phyloP scores from a whole-genome alignment of 1,140 invertebrate genomes.

The Rhyzopertha dominica region DNA sequence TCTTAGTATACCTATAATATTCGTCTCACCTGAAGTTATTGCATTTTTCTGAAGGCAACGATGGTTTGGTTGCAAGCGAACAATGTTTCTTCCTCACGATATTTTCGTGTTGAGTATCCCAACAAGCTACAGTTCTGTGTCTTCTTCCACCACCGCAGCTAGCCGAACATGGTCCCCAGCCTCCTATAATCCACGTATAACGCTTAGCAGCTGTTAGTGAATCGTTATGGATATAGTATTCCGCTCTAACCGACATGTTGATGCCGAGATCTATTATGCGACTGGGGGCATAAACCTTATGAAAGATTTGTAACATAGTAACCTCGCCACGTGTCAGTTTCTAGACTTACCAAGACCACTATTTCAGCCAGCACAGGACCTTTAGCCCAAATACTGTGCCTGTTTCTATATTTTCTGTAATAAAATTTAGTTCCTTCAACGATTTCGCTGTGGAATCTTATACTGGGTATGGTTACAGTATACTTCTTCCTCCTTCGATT shows the following conservation, averaged over 20 bases:
- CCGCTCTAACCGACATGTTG: constrained; percentile 36
- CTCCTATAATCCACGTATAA: constrained; percentile 52
- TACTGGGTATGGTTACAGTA: constrained; percentile 38
- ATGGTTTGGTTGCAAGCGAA: constrained; percentile 45
- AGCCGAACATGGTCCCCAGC: constrained; percentile 53
- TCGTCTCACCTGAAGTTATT: constrained; percentile 49
- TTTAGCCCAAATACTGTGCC: constrained; percentile 50
- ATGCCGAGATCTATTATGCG: constrained; percentile 25
- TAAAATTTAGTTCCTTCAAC: constrained; percentile 53
- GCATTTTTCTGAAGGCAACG: constrained; percentile 45
- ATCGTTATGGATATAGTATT: constrained; percentile 42
- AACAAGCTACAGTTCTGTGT: constrained; percentile 49
- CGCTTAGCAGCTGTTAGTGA: constrained; percentile 39
- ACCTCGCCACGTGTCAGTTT: neutral
- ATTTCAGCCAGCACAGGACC: constrained; percentile 56
- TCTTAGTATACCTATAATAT: too few relatives aligned
- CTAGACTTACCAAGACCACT: constrained; percentile 53
- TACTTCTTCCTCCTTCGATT: constrained; percentile 41
- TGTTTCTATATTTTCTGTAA: constrained; percentile 47
- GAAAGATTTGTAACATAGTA: neutral
- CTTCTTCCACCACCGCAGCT: constrained; percentile 53
- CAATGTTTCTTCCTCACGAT: constrained; percentile 50
- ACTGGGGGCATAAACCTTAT: constrained; percentile 14
- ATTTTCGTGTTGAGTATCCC: constrained; percentile 47
- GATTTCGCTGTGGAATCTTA: constrained; percentile 38